A percentile compares a stretch with the other conserved stretches of the same genome.
Evolutionary conservation across 2,888 invertebrate genomes (phyloP).

Genomic region (Cephonodes hylas): DNA sequence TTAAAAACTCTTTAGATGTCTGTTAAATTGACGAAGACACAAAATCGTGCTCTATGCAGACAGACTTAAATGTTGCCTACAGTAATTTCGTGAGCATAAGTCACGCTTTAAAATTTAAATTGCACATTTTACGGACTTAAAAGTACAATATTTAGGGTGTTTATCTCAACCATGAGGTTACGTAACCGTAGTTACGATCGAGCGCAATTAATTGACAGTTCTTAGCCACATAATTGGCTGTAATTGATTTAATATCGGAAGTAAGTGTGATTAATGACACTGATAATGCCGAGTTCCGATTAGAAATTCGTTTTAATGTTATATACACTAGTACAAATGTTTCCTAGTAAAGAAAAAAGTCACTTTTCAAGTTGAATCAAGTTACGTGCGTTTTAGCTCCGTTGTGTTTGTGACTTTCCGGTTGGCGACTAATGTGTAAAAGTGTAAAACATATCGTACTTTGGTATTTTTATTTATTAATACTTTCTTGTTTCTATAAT

Average conservation of each 20-base stretch:
- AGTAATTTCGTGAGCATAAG: not conserved
- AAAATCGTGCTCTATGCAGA: not conserved
- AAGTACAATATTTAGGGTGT: not conserved
- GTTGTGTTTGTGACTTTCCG: too few relatives aligned
- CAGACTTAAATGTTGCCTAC: slow-evolving; percentile 4
- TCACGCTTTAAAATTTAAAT: slow-evolving; percentile 11
- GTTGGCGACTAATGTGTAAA: too few relatives aligned
- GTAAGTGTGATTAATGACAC: not conserved
- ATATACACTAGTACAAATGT: not conserved
- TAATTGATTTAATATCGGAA: not conserved
- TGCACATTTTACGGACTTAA: slow-evolving; percentile 7
- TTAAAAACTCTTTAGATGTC: not conserved
- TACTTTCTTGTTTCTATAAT: too few relatives aligned
- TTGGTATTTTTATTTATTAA: too few relatives aligned
- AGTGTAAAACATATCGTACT: too few relatives aligned
- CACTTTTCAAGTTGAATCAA: not conserved
- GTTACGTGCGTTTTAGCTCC: too few relatives aligned
- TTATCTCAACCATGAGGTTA: not conserved
- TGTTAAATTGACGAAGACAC: not conserved
- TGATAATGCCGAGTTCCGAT: not conserved
- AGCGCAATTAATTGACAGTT: not conserved
- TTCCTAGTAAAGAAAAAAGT: not conserved
- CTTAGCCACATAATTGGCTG: not conserved
- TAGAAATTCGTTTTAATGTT: not conserved
- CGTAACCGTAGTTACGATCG: not conserved